Conservation (phyloP, 92 coral and sea anemone species). For the Nematostella vectensis region DNA sequence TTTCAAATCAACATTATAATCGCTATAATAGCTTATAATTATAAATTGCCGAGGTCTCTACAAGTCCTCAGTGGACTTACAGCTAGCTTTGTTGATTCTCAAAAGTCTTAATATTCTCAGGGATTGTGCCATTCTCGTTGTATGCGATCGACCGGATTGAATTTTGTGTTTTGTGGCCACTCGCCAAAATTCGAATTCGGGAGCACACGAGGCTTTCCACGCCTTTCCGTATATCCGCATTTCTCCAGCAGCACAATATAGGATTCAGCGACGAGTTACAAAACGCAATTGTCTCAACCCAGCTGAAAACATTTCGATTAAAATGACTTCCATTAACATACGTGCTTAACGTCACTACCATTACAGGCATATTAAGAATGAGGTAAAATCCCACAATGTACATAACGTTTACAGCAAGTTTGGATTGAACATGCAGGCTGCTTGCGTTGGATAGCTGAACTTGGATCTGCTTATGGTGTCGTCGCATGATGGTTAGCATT, state of each 20-base stretch:
- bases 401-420: constrained; percentile 48
- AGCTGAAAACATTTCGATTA: constrained; percentile 40
- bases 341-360: constrained; percentile 30
- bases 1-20: too few species aligned
- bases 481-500: constrained; percentile 30
- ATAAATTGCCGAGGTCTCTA: too few species aligned
- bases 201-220: too few species aligned
- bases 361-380: constrained; percentile 48
- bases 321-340: constrained; percentile 22
- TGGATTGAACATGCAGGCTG: constrained; percentile 21
- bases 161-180: too few species aligned
- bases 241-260: constrained; percentile 52
- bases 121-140: too few species aligned
- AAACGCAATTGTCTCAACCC: constrained; percentile 64
- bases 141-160: too few species aligned
- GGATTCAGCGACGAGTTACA: constrained; percentile 62
- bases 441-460: constrained; percentile 9
- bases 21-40: too few species aligned
- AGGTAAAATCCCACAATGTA: constrained; percentile 47
- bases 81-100: too few species aligned
- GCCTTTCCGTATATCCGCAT: constrained; percentile 25
- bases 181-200: too few species aligned
- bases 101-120: too few species aligned
- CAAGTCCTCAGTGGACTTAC: too few species aligned
- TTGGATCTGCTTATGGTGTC: constrained; percentile 47